Conservation (phyloP, 2,888 invertebrate genomes). For the Idaea biselata region DNA sequence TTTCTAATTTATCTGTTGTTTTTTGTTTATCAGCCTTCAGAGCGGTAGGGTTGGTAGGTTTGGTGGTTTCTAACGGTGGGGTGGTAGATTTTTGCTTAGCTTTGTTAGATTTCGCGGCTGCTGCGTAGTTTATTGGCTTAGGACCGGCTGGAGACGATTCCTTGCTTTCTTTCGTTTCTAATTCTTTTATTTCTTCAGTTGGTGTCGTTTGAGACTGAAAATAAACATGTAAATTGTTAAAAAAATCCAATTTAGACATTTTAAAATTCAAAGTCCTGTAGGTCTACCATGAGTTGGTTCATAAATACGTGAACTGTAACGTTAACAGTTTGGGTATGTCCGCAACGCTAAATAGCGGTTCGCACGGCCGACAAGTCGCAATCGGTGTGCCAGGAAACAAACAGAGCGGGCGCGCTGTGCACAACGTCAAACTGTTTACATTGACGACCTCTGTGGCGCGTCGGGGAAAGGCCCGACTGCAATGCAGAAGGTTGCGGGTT, state of each 20-base stretch:
- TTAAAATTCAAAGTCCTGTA: background rate
- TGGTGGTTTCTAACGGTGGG: conserved; percentile 30
- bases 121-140: conserved; percentile 74
- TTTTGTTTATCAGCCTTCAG: conserved; percentile 29
- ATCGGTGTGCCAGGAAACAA: no score
- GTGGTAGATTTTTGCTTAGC: conserved; percentile 50
- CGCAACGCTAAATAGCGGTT: no score
- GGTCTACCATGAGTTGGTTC: no score
- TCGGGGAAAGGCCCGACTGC: no score
- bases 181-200: conserved; percentile 31
- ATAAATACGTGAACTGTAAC: no score
- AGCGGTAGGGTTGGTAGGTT: conserved; percentile 32
- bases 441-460: no score
- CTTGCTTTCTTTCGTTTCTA: background rate
- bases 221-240: background rate
- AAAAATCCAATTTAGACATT: background rate
- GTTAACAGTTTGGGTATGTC: no score
- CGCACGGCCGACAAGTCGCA: no score
- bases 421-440: no score
- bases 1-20: conserved; percentile 25
- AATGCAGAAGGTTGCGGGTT: no score
- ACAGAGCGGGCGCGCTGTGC: no score
- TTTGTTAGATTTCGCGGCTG: conserved; percentile 70
- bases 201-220: conserved; percentile 36
- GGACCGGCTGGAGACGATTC: conserved; percentile 32